Evolutionary conservation across 2,888 invertebrate species (phyloP).

Genomic region (Agelastica alni): DNA sequence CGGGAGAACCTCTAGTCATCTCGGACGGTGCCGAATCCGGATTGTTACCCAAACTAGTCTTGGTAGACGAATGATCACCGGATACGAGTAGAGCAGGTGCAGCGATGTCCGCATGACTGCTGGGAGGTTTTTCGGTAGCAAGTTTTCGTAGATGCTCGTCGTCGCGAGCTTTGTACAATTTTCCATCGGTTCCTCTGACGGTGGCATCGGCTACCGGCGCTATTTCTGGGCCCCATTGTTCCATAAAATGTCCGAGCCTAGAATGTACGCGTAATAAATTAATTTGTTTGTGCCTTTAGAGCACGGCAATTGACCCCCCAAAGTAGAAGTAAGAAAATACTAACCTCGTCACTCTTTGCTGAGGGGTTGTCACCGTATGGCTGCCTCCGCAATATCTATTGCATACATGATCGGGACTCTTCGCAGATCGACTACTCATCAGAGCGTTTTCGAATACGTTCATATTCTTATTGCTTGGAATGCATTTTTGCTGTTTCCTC

Average conservation of each 20-base stretch:
- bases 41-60: neutral
- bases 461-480: slow-evolving; percentile 56
- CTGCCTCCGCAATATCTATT: slow-evolving; percentile 80
- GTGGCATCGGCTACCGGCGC: slow-evolving; percentile 57
- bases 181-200: slow-evolving; percentile 50
- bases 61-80: neutral
- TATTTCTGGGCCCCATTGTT: slow-evolving; percentile 69
- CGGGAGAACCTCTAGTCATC: too few relatives aligned
- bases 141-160: slow-evolving; percentile 32
- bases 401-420: slow-evolving; percentile 60
- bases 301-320: neutral
- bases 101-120: neutral
- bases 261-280: too few relatives aligned
- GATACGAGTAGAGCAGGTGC: slow-evolving; percentile 16
- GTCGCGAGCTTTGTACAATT: slow-evolving; percentile 44
- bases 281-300: neutral
- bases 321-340: neutral
- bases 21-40: neutral
- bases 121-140: slow-evolving; percentile 22
- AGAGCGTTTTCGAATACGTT: slow-evolving; percentile 56
- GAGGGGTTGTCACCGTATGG: slow-evolving; percentile 73
- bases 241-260: slow-evolving; percentile 64
- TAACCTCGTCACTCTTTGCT: slow-evolving; percentile 67
- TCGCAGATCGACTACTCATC: slow-evolving; percentile 44
- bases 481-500: slow-evolving; percentile 57